These are phyloP conservation scores for Chionoecetes opilio DNA, from an alignment of 1,140 invertebrate genomes.

Conservation along the genomic window DNA sequence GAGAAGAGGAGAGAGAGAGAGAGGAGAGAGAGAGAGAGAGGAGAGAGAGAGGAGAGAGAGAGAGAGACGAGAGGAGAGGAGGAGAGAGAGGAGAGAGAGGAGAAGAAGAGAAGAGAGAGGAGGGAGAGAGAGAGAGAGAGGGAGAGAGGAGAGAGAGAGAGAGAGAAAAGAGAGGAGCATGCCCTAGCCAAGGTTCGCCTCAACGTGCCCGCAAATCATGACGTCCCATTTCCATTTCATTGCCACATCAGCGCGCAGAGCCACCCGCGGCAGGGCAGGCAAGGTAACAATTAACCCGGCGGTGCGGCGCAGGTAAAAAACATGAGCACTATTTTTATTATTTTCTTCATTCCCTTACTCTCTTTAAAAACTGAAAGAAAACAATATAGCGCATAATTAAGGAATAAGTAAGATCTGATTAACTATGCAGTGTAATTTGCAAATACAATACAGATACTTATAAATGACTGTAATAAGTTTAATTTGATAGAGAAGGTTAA, in stretches of 20 bases:
- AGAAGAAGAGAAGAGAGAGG: no score
- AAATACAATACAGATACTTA: background rate
- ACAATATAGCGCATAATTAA: background rate
- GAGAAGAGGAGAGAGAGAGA: no score
- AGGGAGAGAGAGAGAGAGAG: no score
- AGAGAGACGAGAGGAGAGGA: no score
- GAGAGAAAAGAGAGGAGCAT: no score
- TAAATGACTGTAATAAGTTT: background rate
- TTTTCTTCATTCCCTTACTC: background rate
- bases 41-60: no score
- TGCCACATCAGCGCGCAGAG: background rate
- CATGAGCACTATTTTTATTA: background rate
- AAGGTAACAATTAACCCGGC: background rate
- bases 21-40: no score
- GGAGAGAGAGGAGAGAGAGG: no score
- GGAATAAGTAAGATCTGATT: background rate
- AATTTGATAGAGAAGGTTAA: background rate
- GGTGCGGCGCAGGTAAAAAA: background rate
- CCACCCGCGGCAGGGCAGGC: background rate
- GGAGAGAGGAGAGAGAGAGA: no score
- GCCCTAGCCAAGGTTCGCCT: background rate
- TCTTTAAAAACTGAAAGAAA: background rate
- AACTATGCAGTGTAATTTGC: background rate
- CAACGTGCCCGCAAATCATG: background rate
- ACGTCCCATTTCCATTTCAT: slow-evolving; percentile 8